Evolutionary conservation across 2,113 vertebrate genomes (phyloP), one percentile per base, ranked within the genome.

Genomic region (Anguilla japonica): DNA sequence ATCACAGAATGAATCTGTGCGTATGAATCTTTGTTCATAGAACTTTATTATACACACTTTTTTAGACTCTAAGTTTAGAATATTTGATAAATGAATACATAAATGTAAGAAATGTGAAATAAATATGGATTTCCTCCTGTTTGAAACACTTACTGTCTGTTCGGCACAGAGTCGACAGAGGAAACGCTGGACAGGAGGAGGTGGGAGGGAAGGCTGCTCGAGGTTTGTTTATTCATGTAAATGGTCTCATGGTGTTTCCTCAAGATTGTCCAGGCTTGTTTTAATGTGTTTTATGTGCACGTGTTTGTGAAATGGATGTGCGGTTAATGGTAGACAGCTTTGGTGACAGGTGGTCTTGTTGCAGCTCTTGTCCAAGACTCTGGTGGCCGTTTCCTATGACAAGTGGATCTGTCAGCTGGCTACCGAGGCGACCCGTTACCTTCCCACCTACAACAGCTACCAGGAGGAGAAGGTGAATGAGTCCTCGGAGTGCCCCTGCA

Each of bases 201-300:
- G 0, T 98, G 97, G 97, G 94, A 98, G 11, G 96, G 96, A 9
- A 94, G 92, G 84, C 88, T 99, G 79, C 91, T 98, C 46, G 90
- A 93, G 97, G 97, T 98, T 39, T n/a, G n/a, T 75, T 75, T 29
- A 11, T 75, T 34, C 34, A 22, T 67, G 18, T 20, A 5, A 67
- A 67, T 34, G 11, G 13, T 75, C 71, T 34, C n/a, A 26, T 75
- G 26, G n/a, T 34, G 9, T 34, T 34, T 75, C n/a, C 11, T n/a
- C 50, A 14, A 53, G 50, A 14, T 53, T 53, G 50, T 14, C 50
- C 5, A 46, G 50, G 0, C 50, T 29, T 75, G 26, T 34, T 29
- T 75, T 34, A 26, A n/a, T 11, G 22, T 29, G 71, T 46, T 13
- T 11, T 41, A n/a, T n/a, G 0, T 5, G 82, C 41, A 4, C 5